These are phyloP conservation scores for Rhabdomys pumilio DNA, from an alignment of 2,797 vertebrate genomes.

Conservation along the genomic window DNA sequence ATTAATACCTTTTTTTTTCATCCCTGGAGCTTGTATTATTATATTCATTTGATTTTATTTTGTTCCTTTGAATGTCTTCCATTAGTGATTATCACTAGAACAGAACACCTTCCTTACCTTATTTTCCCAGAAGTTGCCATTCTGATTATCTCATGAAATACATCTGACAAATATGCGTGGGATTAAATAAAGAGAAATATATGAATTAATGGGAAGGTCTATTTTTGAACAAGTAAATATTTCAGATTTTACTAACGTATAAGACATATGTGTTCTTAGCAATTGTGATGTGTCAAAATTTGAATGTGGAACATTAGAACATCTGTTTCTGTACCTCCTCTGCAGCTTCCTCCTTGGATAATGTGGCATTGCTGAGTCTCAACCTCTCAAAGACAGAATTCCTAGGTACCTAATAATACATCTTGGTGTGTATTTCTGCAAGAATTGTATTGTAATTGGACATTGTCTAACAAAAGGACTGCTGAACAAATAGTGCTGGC, in stretches of 20 bases:
- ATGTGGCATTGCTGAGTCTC: neutral
- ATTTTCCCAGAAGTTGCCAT: conserved; percentile 20
- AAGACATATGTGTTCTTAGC: neutral
- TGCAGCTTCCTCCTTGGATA: neutral
- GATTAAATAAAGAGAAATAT: conserved; percentile 54
- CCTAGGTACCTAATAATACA: neutral
- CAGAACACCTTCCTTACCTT: neutral
- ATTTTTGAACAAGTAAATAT: conserved; percentile 49
- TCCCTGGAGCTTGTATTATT: neutral
- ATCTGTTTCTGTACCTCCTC: neutral
- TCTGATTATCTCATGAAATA: conserved; percentile 9
- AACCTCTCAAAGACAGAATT: neutral
- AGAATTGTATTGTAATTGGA: conserved; percentile 34
- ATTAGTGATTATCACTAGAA: conserved; percentile 1
- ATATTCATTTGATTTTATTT: neutral
- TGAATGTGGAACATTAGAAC: neutral
- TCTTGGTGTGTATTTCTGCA: neutral
- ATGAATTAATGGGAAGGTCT: neutral
- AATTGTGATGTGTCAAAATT: neutral
- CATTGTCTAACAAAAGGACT: neutral
- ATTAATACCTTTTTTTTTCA: neutral
- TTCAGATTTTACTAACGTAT: neutral
- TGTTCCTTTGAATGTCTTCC: neutral
- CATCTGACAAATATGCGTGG: conserved; percentile 9
- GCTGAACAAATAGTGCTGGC: neutral